These are phyloP conservation scores for Carcina quercana DNA, from an alignment of 2,888 invertebrate species.

Conservation along the genomic window DNA sequence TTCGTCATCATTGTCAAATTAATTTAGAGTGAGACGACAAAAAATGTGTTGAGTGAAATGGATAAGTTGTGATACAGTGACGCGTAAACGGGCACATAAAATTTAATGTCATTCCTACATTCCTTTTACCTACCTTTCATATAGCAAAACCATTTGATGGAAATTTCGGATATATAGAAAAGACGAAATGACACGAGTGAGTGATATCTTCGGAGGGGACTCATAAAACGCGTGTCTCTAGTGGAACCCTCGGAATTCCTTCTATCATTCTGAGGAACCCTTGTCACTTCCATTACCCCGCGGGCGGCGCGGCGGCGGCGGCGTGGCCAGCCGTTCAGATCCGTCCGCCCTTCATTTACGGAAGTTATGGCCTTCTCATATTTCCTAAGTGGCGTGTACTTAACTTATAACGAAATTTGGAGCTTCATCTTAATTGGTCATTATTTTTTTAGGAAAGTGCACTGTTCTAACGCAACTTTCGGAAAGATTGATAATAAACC, in stretches of 20 bases:
- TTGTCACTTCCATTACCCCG: constrained; percentile 68
- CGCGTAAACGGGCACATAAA: too few species aligned
- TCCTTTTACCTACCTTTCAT: too few species aligned
- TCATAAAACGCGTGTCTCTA: constrained; percentile 56
- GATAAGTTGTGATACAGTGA: too few species aligned
- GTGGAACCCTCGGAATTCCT: constrained; percentile 54
- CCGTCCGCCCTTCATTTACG: constrained; percentile 60
- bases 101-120: too few species aligned
- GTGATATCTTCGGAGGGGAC: constrained; percentile 45
- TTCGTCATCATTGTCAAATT: too few species aligned
- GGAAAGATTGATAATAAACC: too few species aligned
- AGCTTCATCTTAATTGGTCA: constrained; percentile 22
- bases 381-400: constrained; percentile 53
- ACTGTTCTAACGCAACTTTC: too few species aligned
- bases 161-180: constrained; percentile 13
- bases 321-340: constrained; percentile 49
- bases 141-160: too few species aligned
- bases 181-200: constrained; percentile 33
- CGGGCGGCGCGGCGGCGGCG: constrained; percentile 43
- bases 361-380: constrained; percentile 60
- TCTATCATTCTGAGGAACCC: constrained; percentile 64
- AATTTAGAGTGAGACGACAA: too few species aligned
- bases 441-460: too few species aligned
- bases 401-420: constrained; percentile 38
- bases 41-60: too few species aligned